A percentile compares a stretch with the other conserved stretches of the same genome.
Evolutionary conservation across 2,888 invertebrate species (phyloP).

Genomic region (Entomobrya multifasciata): DNA sequence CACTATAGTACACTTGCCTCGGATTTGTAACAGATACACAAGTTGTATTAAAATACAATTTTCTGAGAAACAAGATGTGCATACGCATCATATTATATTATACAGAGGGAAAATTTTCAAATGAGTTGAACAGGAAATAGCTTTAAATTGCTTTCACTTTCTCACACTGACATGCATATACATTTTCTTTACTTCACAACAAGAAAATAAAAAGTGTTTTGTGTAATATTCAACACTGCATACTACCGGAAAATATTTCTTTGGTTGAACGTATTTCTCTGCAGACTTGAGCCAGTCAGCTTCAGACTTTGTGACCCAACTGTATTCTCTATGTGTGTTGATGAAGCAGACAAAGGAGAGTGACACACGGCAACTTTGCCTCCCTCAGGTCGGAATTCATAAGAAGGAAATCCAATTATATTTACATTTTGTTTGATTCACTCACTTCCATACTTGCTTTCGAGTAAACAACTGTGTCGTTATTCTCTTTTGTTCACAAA

Average conservation of each 20-base stretch:
- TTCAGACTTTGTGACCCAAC: background rate
- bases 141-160: conserved; percentile 60
- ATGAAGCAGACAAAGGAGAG: conserved; percentile 19
- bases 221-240: background rate
- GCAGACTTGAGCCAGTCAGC: too few species aligned
- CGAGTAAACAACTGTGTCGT: conserved; percentile 35
- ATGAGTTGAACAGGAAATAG: conserved; percentile 48
- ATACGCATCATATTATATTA: background rate
- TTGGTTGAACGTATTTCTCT: too few species aligned
- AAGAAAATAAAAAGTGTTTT: background rate
- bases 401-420: conserved; percentile 71
- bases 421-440: conserved; percentile 74
- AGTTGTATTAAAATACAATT: conserved; percentile 22
- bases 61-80: background rate
- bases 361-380: conserved; percentile 66
- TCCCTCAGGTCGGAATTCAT: conserved; percentile 60
- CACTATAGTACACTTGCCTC: background rate
- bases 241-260: background rate
- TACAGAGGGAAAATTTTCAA: background rate
- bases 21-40: background rate
- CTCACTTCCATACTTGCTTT: background rate
- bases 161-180: background rate
- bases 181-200: background rate
- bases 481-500: background rate
- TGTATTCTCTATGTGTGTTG: background rate